Conservation (phyloP, 2,888 invertebrate species). For the Dichetophora obliterata region DNA sequence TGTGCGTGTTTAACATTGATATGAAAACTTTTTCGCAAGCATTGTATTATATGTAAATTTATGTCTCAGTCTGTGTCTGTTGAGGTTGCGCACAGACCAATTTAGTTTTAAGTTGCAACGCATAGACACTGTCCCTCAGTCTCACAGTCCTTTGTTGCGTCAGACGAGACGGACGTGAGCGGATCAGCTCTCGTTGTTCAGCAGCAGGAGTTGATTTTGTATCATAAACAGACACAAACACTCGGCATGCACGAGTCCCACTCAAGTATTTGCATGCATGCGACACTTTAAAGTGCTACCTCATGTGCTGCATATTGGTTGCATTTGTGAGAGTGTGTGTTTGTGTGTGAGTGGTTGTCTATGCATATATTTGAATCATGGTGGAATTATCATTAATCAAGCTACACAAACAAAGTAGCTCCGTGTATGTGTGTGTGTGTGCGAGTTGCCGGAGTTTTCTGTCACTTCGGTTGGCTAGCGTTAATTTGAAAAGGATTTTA, state of each 20-base stretch:
- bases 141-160: too few species aligned
- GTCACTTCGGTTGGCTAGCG: too few species aligned
- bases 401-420: not conserved
- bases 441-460: too few species aligned
- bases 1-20: too few species aligned
- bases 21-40: not conserved
- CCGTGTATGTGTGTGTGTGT: too few species aligned
- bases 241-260: not conserved
- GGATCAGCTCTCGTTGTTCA: too few species aligned
- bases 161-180: too few species aligned
- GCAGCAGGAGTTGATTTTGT: not conserved
- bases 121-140: too few species aligned
- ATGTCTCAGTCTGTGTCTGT: not conserved
- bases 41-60: not conserved
- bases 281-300: conserved; percentile 12
- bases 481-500: too few species aligned
- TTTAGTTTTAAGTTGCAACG: not conserved
- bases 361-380: not conserved
- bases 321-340: conserved; percentile 19
- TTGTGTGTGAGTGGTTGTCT: conserved; percentile 12
- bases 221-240: not conserved
- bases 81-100: conserved; percentile 4
- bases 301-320: not conserved
- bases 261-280: conserved; percentile 26
- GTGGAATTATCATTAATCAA: conserved; percentile 22